phyloP scores from a whole-genome alignment of 1,140 invertebrate genomes.

The Lepeophtheirus salmonis region DNA sequence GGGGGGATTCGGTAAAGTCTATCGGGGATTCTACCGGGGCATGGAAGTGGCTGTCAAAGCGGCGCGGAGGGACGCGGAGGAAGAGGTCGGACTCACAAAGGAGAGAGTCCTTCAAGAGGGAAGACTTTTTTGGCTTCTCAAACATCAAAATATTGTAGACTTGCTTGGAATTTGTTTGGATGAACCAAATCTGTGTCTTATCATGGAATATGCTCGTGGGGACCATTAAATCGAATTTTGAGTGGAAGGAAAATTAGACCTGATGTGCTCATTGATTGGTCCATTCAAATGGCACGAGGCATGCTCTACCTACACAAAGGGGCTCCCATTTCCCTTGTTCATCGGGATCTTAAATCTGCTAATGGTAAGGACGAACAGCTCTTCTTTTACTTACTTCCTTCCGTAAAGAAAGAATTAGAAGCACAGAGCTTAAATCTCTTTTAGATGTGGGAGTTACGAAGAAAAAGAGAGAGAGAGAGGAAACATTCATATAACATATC shows the following conservation, averaged over 20 bases:
- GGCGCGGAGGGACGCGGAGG: slow-evolving; percentile 70
- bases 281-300: slow-evolving; percentile 79
- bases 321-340: slow-evolving; percentile 81
- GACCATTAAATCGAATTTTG: slow-evolving; percentile 17
- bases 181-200: slow-evolving; percentile 76
- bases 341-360: slow-evolving; percentile 88
- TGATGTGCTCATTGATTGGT: slow-evolving; percentile 84
- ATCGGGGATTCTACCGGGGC: slow-evolving; percentile 54
- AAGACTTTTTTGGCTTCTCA: slow-evolving; percentile 76
- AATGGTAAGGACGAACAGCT: too few species aligned
- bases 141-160: slow-evolving; percentile 82
- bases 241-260: slow-evolving; percentile 52
- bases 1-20: slow-evolving; percentile 90
- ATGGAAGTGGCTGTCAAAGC: slow-evolving; percentile 85
- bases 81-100: slow-evolving; percentile 55
- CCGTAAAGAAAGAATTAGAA: too few species aligned
- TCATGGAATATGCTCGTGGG: slow-evolving; percentile 72
- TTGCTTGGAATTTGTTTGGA: slow-evolving; percentile 77
- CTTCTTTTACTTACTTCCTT: too few species aligned
- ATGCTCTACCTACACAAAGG: slow-evolving; percentile 89
- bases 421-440: too few species aligned
- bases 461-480: too few species aligned
- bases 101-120: slow-evolving; percentile 73
- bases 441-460: too few species aligned
- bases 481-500: too few species aligned